Evolutionary conservation across 2,888 invertebrate species (phyloP), one percentile per base, ranked within the genome.

Genomic region (Aplocera efformata): DNA sequence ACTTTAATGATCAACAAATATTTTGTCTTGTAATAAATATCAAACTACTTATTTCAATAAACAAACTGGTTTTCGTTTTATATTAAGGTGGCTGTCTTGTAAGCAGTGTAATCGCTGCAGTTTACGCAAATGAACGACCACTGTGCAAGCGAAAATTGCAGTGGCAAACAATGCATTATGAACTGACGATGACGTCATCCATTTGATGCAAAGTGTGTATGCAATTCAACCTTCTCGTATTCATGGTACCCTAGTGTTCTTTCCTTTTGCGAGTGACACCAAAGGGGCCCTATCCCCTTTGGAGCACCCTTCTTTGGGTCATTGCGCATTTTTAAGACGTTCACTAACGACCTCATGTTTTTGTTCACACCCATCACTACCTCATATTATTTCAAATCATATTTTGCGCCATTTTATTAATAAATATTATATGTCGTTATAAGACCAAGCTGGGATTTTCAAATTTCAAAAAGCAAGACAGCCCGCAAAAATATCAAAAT

Each of bases 261-360:
- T 82, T 86, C 88, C 88, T 88, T 88, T 81, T 79, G 77, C 76
- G 63, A 76, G 68, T 72, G 74, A 80, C 82, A 82, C 83, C 73
- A 86, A 86, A 86, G 88, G 77, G 88, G 88, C 86, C 86, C 86
- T 86, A 86, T 81, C 86, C 86, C 83, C 85, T 84, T 84, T 64
- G 47, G 70, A 67, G 71, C 80, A 81, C 86, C 85, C 86, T 86
- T 86, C 84, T 82, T 67, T 83, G 82, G 86, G 85, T 84, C 86
- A 86, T 65, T 69, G 75, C 65, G 67, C 79, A 72, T 76, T 66
- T 69, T 58, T 65, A 72, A 83, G 78, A 78, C 81, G 67, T 73
- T 81, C 76, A 76, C 67, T 67, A 67, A 44, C 48, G 58, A 68
- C 63, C 68, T 68, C 65, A 55, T 56, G 67, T 42, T 55, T 44